Conservation (phyloP, 2,797 vertebrate species). For the Macrochelys suwanniensis region DNA sequence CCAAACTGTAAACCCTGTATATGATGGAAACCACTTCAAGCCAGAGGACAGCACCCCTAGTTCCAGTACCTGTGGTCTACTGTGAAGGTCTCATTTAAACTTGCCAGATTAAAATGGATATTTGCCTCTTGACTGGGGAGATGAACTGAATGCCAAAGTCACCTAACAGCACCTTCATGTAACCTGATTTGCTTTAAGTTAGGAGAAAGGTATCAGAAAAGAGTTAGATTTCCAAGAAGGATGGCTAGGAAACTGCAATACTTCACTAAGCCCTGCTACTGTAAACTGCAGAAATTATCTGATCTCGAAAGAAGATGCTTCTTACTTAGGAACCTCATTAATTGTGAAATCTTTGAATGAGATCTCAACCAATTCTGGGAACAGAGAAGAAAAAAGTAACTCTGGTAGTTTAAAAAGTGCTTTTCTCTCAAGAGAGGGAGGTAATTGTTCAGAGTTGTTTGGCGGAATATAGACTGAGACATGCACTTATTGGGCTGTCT, state of each 20-base stretch:
- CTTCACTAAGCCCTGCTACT: neutral
- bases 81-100: neutral
- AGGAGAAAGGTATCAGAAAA: neutral
- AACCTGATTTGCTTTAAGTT: neutral
- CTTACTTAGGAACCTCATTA: neutral
- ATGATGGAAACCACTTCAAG: too few species aligned
- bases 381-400: neutral
- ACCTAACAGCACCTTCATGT: neutral
- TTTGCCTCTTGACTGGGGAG: neutral
- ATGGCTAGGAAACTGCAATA: neutral
- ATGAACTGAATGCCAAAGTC: neutral
- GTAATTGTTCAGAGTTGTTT: neutral
- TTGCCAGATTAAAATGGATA: neutral
- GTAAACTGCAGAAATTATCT: neutral
- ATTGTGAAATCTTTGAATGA: neutral
- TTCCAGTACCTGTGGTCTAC: neutral
- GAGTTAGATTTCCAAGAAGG: neutral
- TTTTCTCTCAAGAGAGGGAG: neutral
- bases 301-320: neutral
- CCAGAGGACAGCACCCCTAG: too few species aligned
- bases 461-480: neutral
- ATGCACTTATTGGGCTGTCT: neutral
- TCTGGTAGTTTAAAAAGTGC: neutral
- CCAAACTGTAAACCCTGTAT: too few species aligned
- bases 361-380: neutral